Evolutionary conservation across 2,797 vertebrate species (phyloP), one percentile per base, ranked within the genome.

Genomic region (Chaetodon trifasciatus): DNA sequence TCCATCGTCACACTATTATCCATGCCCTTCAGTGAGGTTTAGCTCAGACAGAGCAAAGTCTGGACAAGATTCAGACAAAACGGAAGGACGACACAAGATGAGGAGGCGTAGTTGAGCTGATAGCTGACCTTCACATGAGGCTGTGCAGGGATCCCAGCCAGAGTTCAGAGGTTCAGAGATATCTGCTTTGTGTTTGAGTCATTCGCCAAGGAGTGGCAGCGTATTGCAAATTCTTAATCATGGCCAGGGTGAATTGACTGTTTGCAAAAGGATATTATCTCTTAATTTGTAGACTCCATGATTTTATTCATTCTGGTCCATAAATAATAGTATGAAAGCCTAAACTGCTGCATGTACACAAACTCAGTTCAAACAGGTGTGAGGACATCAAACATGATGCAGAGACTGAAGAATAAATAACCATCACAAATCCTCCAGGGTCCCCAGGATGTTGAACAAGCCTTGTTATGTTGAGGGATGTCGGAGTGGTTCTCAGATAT

Each of bases 61-160:
- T 78, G 74, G 53, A 73, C 61, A 32, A 77, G 69, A 46, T 61
- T 82, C 58, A 87, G 82, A 82, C 75, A 69, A 66, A 86, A 85
- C 63, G 72, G 49, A 44, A 53, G 56, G 55, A 76, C 40, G 0
- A 53, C 57, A 63, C 10, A 28, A 82, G 76, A 86, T 39, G 82
- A 16, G 46, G 40, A 35, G 71, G 24, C 2, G 0, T 5, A 21
- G 12, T 64, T 24, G 13, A 13, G 40, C 74, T 84, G 85, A 88
- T 72, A 46, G 60, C 32, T 83, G 88, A 92, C 82, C 88, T 88
- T 83, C 64, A 82, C 72, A 74, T 71, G 44, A 86, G n/a, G 49
- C 67, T 82, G 23, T 15, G 6, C 44, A 77, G 57, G 44, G 24
- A 83, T 81, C 67, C 4, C 47, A 44, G 66, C 52, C 76, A 68